A percentile compares a stretch with the other conserved stretches of the same genome.
phyloP scores from a whole-genome alignment of 2,113 vertebrate species.

The Clarias magur region DNA sequence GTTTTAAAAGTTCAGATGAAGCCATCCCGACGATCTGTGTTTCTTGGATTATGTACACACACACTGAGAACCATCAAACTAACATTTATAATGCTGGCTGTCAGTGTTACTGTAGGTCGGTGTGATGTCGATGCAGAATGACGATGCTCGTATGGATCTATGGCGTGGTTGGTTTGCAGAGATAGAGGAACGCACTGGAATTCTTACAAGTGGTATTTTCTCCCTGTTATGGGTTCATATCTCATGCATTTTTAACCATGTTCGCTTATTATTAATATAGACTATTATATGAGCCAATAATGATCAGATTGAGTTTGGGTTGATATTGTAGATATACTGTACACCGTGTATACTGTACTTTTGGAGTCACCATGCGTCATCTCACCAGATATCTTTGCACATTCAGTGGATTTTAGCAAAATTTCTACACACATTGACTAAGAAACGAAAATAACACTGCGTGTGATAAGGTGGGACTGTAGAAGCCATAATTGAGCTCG shows the following conservation, averaged over 20 bases:
- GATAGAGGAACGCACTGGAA: background rate
- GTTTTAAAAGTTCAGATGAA: background rate
- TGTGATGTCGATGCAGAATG: background rate
- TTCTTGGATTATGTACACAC: background rate
- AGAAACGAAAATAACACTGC: background rate
- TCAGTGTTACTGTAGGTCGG: background rate
- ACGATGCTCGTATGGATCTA: background rate
- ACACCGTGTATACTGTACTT: background rate
- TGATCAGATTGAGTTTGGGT: background rate
- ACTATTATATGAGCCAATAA: background rate
- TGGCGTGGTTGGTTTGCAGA: slow-evolving; percentile 3
- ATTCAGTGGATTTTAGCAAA: background rate
- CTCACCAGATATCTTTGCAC: background rate
- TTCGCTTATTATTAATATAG: no score
- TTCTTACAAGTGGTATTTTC: background rate
- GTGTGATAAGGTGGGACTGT: background rate
- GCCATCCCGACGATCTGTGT: background rate
- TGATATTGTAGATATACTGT: background rate
- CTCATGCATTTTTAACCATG: background rate
- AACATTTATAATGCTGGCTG: background rate
- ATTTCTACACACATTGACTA: background rate
- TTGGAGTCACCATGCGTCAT: background rate
- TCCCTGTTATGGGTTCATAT: background rate
- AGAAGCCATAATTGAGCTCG: background rate
- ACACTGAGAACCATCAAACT: no score